Conservation (phyloP, 2,888 invertebrate genomes). For the Synanthedon tipuliformis region DNA sequence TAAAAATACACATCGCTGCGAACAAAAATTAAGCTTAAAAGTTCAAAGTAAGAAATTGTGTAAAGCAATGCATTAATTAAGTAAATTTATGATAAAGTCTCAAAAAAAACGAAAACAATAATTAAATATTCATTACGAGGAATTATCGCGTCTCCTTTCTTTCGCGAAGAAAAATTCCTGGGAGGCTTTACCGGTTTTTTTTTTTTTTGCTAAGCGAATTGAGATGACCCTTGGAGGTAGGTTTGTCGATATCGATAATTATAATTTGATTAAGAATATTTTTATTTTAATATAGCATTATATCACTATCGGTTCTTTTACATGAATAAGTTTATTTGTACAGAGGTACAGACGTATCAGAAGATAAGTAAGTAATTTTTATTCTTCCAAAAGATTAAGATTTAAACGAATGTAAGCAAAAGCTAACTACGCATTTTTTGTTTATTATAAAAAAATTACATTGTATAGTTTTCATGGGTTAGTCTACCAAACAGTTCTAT, state of each 20-base stretch:
- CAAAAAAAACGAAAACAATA: conserved; percentile 42
- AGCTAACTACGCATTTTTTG: too few species aligned
- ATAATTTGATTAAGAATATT: neutral
- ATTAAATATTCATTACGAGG: conserved; percentile 59
- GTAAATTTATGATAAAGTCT: conserved; percentile 39
- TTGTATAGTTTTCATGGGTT: too few species aligned
- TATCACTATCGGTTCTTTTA: neutral
- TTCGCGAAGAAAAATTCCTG: conserved; percentile 25
- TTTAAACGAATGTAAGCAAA: too few species aligned
- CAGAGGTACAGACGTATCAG: too few species aligned
- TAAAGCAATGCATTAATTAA: conserved; percentile 51
- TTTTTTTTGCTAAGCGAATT: conserved; percentile 15
- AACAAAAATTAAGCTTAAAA: conserved; percentile 10
- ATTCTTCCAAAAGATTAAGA: too few species aligned
- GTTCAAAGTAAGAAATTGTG: conserved; percentile 35
- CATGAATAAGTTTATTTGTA: too few species aligned
- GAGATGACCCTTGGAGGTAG: neutral
- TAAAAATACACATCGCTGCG: conserved; percentile 8
- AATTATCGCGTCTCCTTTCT: conserved; percentile 45
- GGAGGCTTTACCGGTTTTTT: conserved; percentile 26
- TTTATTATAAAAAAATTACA: too few species aligned
- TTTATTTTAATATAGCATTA: neutral
- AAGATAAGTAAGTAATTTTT: too few species aligned
- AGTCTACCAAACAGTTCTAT: too few species aligned
- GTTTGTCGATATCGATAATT: conserved; percentile 4